Base-by-base conservation (phyloP, 2,113 vertebrate genomes). In the Tauraco erythrolophus region DNA sequence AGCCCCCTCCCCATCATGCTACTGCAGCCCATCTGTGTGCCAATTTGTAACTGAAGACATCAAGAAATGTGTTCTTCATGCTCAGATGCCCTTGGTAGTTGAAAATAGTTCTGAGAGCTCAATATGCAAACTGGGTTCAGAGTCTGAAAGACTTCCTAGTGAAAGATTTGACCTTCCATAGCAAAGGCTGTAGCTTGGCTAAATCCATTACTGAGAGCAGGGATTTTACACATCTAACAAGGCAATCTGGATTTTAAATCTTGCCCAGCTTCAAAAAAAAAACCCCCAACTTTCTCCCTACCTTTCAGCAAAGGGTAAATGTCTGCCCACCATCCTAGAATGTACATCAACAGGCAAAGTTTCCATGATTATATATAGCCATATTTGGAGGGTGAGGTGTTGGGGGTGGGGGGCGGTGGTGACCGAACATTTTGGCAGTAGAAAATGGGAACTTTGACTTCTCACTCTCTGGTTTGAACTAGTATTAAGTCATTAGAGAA, bases 31-130 rank as follows among this genome's bases (percentile, higher is more conserved):
- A 98, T 97, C 97, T 98, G 90, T 93, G 95, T 97, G 94, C 97
- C 98, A 98, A 98, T 98, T 98, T 98, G 98, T 96, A 97, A 97
- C 97, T 98, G 95, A 98, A 98, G 98, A 96, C 97, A 97, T 98
- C 77, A 93, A 97, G 96, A 98, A 98, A 96, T 93, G 95, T 97
- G 98, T 94, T 98, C 98, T 98, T 98, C 98, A 98, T 97, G 98
- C 98, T 97, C 94, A 98, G 61, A 86, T 94, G 94, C 95, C 84
- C 97, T 91, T 89, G 92, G 91, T 82, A 95, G 96, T 96, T 93
- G 97, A 95, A 98, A 98, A 98, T 93, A 97, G 97, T 98, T 96
- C 96, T 96, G 95, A 97, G 96, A 98, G 96, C 97, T 98, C 97
- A 97, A 93, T 98, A 97, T 98, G 97, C 97, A 98, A 98, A 98